Evolutionary conservation across 2,888 invertebrate species (phyloP).

Genomic region (Andrena minutula): DNA sequence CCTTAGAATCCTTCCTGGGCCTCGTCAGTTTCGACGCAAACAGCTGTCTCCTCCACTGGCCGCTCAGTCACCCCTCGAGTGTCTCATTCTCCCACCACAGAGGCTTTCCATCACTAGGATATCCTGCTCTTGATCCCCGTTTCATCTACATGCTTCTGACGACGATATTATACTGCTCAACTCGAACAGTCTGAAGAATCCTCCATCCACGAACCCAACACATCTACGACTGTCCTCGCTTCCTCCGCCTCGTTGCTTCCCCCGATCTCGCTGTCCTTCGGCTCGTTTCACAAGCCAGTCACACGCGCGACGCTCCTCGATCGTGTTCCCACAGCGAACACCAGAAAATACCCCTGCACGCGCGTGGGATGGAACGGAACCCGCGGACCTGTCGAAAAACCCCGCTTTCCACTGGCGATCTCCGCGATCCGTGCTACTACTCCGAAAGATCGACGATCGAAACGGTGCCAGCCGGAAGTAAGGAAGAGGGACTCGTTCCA

Average conservation of each 20-base stretch:
- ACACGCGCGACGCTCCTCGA: conserved; percentile 13
- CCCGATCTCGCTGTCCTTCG: conserved; percentile 36
- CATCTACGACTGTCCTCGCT: conserved; percentile 27
- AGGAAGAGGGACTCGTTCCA: no score
- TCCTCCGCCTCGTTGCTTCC: conserved; percentile 17
- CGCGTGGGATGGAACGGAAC: neutral
- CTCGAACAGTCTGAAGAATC: neutral
- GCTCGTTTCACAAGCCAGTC: conserved; percentile 40
- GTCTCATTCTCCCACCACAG: no score
- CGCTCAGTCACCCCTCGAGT: no score
- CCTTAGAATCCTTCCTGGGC: neutral
- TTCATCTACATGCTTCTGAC: conserved; percentile 1
- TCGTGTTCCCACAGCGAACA: neutral
- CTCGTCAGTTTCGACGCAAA: neutral
- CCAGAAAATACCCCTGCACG: neutral
- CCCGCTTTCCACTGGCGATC: neutral
- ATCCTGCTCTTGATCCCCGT: neutral
- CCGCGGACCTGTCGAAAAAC: conserved; percentile 7
- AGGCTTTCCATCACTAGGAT: neutral
- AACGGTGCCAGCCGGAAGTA: conserved; percentile 22
- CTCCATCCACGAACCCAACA: neutral
- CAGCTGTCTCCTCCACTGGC: neutral
- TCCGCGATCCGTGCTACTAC: conserved; percentile 18
- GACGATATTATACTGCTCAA: neutral
- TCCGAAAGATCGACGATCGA: conserved; percentile 17